Conservation (phyloP, 1,140 invertebrate genomes). For the Hylyphantes graminicola region DNA sequence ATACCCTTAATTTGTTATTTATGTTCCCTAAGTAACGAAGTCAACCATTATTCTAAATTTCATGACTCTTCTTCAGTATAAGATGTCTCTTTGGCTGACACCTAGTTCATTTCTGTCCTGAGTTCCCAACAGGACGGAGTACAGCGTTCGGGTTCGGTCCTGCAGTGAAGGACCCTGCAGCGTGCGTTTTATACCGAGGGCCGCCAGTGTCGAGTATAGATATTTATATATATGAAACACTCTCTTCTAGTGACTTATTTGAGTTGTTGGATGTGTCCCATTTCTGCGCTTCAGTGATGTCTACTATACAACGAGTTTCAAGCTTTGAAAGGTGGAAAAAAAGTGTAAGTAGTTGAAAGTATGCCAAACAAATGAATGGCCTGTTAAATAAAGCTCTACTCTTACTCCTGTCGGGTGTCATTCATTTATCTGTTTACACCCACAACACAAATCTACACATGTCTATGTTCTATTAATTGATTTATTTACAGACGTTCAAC, state of each 20-base stretch:
- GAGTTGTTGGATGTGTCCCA: constrained; percentile 53
- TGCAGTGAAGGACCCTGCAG: constrained; percentile 7
- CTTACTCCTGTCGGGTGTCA: constrained; percentile 50
- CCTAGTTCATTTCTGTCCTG: too few species aligned
- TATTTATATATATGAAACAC: constrained; percentile 26
- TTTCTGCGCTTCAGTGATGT: constrained; percentile 57
- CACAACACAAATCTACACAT: too few species aligned
- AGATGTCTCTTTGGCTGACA: too few species aligned
- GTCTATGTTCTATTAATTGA: too few species aligned
- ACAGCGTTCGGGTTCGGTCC: constrained; percentile 1
- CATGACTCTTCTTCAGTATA: too few species aligned
- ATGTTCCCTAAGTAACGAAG: too few species aligned
- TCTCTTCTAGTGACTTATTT: constrained; percentile 39
- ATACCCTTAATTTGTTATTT: too few species aligned
- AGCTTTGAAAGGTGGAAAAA: constrained; percentile 38
- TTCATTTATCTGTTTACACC: constrained; percentile 17
- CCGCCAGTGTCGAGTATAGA: constrained; percentile 52
- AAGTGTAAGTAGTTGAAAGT: constrained; percentile 59
- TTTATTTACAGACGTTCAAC: too few species aligned
- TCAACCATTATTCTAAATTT: too few species aligned
- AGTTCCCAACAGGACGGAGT: too few species aligned
- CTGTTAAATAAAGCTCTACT: constrained; percentile 60
- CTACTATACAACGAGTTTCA: constrained; percentile 60
- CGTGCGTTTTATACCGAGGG: constrained; percentile 28
- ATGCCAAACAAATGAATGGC: constrained; percentile 56